A percentile compares a stretch with the other conserved stretches of the same genome.
Evolutionary conservation across 92 coral and sea anemone species (phyloP).

Genomic region (Porites lobata): DNA sequence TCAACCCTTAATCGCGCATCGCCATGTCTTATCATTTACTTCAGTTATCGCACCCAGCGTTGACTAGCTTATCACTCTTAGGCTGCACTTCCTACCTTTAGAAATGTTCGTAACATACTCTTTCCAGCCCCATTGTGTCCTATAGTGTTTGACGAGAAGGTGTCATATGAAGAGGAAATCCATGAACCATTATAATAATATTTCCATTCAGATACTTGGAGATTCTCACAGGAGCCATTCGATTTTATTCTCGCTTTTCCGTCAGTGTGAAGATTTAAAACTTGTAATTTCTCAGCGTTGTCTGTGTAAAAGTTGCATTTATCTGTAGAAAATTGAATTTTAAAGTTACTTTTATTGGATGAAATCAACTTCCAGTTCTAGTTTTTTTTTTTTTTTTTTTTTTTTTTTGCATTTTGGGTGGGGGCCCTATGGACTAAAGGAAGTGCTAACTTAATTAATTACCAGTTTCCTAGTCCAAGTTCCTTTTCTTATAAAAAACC

Average conservation of each 20-base stretch:
- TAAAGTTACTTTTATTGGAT: not conserved
- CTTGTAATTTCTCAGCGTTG: not conserved
- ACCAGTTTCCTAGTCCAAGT: too few species aligned
- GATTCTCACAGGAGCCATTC: not conserved
- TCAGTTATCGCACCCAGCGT: not conserved
- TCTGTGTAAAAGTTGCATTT: conserved; percentile 7
- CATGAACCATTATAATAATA: conserved; percentile 22
- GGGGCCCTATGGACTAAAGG: too few species aligned
- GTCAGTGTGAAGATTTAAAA: not conserved
- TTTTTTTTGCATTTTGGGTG: too few species aligned
- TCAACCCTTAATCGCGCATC: too few species aligned
- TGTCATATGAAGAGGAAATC: not conserved
- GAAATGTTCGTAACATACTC: not conserved
- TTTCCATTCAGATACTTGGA: conserved; percentile 32
- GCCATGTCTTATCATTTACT: not conserved
- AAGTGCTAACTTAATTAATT: not conserved
- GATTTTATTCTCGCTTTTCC: conserved; percentile 9
- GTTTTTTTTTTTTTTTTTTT: too few species aligned
- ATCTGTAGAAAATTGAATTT: not conserved
- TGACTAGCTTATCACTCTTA: not conserved
- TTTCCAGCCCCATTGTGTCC: not conserved
- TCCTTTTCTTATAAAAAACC: too few species aligned
- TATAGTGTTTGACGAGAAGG: not conserved
- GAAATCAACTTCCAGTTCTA: not conserved
- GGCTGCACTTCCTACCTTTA: not conserved